Percentiles rank a stretch among this genome's conserved stretches.
Evolutionary conservation across 2,888 invertebrate genomes (phyloP).

Genomic region (Cephus sareptanus): DNA sequence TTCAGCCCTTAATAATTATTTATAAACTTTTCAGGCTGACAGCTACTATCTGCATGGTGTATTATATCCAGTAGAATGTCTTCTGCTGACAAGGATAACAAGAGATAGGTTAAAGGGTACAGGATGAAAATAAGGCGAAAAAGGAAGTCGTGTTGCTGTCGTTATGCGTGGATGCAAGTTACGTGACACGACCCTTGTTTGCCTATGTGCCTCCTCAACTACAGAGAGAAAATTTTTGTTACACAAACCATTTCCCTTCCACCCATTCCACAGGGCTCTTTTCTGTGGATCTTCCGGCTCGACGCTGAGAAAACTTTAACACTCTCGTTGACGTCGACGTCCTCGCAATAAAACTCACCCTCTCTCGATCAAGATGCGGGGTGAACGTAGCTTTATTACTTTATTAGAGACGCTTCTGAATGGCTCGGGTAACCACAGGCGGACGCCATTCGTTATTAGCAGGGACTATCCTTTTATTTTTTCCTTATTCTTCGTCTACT

Average conservation of each 20-base stretch:
- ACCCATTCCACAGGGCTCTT: neutral
- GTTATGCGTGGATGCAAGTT: neutral
- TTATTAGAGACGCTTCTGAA: neutral
- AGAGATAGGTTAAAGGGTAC: neutral
- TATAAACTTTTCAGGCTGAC: neutral
- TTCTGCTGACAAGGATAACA: neutral
- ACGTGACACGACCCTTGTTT: neutral
- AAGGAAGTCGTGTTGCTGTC: neutral
- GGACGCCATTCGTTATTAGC: slow-evolving; percentile 5
- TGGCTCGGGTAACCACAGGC: neutral
- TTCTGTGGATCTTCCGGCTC: neutral
- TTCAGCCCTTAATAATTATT: neutral
- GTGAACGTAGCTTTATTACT: slow-evolving; percentile 3
- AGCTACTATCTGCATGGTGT: neutral
- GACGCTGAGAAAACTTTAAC: neutral
- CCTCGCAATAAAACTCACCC: slow-evolving; percentile 5
- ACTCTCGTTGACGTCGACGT: neutral
- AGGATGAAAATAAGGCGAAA: neutral
- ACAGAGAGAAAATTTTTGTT: neutral
- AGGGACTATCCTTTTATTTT: neutral
- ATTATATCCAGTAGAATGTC: neutral
- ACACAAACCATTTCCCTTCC: neutral
- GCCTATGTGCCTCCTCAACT: neutral
- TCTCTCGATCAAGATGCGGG: neutral
- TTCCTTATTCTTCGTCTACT: neutral